A percentile compares a stretch with the other conserved stretches of the same genome.
Evolutionary conservation across 1,140 invertebrate species (phyloP).

Genomic region (Sycophaga agraensis): DNA sequence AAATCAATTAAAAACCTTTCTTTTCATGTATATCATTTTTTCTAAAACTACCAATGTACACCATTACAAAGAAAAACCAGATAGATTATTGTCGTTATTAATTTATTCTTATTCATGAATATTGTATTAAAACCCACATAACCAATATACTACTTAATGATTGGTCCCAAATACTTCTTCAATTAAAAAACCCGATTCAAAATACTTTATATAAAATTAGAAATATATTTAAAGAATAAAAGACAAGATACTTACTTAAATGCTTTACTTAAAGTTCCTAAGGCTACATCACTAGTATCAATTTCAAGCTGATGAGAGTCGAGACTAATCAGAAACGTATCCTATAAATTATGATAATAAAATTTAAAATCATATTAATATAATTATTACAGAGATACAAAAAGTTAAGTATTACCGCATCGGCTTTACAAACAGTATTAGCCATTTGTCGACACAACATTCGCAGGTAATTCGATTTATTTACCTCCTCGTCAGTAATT

Average conservation of each 20-base stretch:
- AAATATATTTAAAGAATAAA: not conserved
- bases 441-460: conserved; percentile 85
- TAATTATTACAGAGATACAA: not conserved
- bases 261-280: conserved; percentile 83
- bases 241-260: conserved; percentile 67
- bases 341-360: conserved; percentile 61
- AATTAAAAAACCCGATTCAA: not conserved
- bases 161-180: not conserved
- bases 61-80: not conserved
- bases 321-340: conserved; percentile 72
- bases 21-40: too few relatives aligned
- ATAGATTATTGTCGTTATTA: not conserved
- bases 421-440: conserved; percentile 80
- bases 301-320: conserved; percentile 81
- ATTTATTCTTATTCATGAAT: too few relatives aligned
- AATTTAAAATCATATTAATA: conserved; percentile 12
- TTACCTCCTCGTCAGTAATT: conserved; percentile 75
- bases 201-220: not conserved
- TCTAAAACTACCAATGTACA: too few relatives aligned
- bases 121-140: not conserved
- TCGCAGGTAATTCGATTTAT: conserved; percentile 79
- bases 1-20: too few relatives aligned
- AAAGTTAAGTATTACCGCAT: conserved; percentile 66
- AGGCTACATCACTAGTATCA: conserved; percentile 78
- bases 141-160: not conserved